Percentiles rank a stretch among this genome's conserved stretches.
Conservation (phyloP, 2,888 invertebrate genomes). For the Drosophila prolongata region DNA sequence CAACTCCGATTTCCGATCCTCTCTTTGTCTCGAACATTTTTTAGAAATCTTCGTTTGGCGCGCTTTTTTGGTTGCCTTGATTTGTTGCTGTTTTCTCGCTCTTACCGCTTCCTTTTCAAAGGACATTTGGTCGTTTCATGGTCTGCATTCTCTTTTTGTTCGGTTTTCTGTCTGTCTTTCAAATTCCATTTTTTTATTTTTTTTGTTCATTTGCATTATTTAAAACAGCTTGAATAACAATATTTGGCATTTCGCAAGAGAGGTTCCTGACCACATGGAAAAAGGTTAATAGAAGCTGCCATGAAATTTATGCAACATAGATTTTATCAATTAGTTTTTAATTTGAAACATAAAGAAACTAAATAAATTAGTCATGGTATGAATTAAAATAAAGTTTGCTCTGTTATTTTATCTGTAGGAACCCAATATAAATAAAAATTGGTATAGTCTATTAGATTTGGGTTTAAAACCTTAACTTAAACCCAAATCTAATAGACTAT, state of each 20-base stretch:
- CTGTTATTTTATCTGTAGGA: no score
- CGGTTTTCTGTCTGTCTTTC: constrained; percentile 9
- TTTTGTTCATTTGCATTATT: constrained; percentile 34
- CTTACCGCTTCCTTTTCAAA: constrained; percentile 28
- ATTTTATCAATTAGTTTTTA: no score
- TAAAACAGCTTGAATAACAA: constrained; percentile 10
- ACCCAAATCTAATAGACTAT: no score
- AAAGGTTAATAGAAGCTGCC: no score
- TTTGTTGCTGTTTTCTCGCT: constrained; percentile 43
- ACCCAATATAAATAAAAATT: no score
- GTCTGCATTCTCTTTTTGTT: constrained; percentile 11
- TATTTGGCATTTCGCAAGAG: neutral
- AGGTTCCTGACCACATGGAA: neutral
- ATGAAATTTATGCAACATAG: neutral
- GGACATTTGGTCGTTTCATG: constrained; percentile 38
- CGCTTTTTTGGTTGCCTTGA: constrained; percentile 28
- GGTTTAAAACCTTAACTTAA: no score
- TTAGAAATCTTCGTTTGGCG: constrained; percentile 42
- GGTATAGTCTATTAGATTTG: no score
- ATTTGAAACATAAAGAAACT: no score
- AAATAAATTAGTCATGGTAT: no score
- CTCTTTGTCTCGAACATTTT: constrained; percentile 8
- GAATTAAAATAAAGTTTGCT: no score
- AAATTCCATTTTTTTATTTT: neutral
- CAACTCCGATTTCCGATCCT: constrained; percentile 34